Evolutionary conservation across 2,888 invertebrate species (phyloP), one percentile per base, ranked within the genome.

Genomic region (Eupithecia dodoneata): DNA sequence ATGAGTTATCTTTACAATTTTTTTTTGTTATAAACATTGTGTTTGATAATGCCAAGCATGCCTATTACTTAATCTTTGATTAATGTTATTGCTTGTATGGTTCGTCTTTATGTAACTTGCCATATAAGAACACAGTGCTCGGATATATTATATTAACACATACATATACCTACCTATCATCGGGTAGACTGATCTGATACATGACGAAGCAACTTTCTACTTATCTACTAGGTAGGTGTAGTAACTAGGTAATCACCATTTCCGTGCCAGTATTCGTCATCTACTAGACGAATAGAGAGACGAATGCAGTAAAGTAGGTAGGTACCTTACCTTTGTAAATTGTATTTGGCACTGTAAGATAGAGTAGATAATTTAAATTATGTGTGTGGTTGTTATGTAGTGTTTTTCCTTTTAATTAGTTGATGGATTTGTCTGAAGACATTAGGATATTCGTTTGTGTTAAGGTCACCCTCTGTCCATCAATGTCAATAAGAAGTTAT

Each of bases 201-300:
- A 44, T 69, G 67, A 69, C 44, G 45, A 69, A 45, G 44, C 67
- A 69, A 69, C 67, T 69, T 69, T 69, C 67, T 44, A 69, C 10
- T 69, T 18, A 69, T 66, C 9, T 69, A n/a, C 44, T 67, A 44
- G 15, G 5, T 44, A 44, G 42, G 5, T 44, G 44, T 44, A 42
- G 13, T 67, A 42, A 67, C 44, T 42, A 6, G 15, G 15, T 55
- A 59, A 18, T 52, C 52, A 52, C 52, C 7, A 52, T 52, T 15
- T 52, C 0, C 4, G 6, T 49, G 12, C 47, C 12, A 13, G 4
- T 49, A 52, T 52, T 52, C 7, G 2, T 52, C n/a, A 52, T 13
- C n/a, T 52, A 52, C 45, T 13, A 13, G 49, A 52, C 2, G 5
- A n/a, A 52, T n/a, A 52, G 15, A n/a, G n/a, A 52, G 52, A 15